Evolutionary conservation across 1,140 invertebrate genomes (phyloP).

Genomic region (Drosophila yakuba): DNA sequence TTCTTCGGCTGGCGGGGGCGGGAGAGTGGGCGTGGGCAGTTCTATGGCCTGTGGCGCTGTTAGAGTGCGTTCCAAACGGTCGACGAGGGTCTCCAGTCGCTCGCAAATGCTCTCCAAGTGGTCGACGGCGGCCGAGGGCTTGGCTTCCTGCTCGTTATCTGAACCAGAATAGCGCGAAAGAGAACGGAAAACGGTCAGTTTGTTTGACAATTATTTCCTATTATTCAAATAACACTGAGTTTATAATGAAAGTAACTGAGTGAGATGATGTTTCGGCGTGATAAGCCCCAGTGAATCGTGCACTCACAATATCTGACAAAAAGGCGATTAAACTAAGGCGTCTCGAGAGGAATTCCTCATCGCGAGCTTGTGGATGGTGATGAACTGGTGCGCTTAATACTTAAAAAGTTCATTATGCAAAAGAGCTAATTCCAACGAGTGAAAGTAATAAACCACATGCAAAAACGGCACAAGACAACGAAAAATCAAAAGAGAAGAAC

Average conservation of each 20-base stretch:
- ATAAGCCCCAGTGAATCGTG: slow-evolving; percentile 16
- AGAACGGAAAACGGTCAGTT: neutral
- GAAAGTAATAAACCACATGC: slow-evolving; percentile 24
- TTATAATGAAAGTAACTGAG: neutral
- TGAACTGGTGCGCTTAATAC: slow-evolving; percentile 8
- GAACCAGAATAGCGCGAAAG: slow-evolving; percentile 5
- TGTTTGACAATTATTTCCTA: neutral
- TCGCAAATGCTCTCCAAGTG: slow-evolving; percentile 88
- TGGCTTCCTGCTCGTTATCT: slow-evolving; percentile 85
- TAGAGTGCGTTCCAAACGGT: slow-evolving; percentile 87
- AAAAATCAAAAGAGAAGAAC: slow-evolving; percentile 13
- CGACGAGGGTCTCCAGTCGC: slow-evolving; percentile 91
- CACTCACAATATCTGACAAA: neutral
- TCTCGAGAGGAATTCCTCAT: neutral
- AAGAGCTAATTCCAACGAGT: slow-evolving; percentile 12
- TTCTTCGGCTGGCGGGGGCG: slow-evolving; percentile 41
- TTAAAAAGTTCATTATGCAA: neutral
- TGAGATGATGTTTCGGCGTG: slow-evolving; percentile 2
- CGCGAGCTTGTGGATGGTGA: slow-evolving; percentile 8
- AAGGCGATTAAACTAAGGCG: slow-evolving; percentile 20
- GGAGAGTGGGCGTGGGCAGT: slow-evolving; percentile 26
- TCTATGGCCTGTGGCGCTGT: slow-evolving; percentile 57
- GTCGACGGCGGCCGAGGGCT: slow-evolving; percentile 80
- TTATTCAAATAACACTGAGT: neutral
- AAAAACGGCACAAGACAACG: slow-evolving; percentile 22